phyloP scores from a whole-genome alignment of 2,797 vertebrate genomes.

The Natrix natrix region DNA sequence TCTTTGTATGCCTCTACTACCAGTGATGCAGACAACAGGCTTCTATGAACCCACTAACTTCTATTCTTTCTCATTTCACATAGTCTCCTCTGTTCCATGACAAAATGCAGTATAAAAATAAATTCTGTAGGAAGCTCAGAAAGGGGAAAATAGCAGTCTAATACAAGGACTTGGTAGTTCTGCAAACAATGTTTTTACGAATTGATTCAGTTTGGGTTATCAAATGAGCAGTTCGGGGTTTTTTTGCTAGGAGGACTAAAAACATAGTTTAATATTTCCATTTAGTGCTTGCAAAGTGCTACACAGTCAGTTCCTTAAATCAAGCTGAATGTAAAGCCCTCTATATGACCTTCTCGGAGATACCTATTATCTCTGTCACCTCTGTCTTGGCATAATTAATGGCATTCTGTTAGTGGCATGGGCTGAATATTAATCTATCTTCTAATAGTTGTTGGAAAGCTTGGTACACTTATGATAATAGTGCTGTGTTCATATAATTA shows the following conservation, averaged over 20 bases:
- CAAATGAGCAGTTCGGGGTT: background rate
- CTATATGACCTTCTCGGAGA: conserved; percentile 41
- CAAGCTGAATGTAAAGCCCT: conserved; percentile 31
- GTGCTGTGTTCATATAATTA: conserved; percentile 28
- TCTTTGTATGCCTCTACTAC: background rate
- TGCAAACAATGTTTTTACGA: background rate
- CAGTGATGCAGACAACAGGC: background rate
- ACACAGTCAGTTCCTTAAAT: conserved; percentile 8
- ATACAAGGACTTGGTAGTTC: background rate
- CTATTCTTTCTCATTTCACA: background rate
- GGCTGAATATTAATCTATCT: conserved; percentile 55
- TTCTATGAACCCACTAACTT: background rate
- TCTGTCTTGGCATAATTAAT: conserved; percentile 59
- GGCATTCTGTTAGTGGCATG: conserved; percentile 33
- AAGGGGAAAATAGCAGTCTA: background rate
- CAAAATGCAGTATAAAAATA: background rate
- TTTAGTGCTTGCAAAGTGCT: background rate
- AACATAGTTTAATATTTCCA: conserved; percentile 16
- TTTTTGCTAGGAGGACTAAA: background rate
- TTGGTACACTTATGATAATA: conserved; percentile 28
- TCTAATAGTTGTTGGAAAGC: conserved; percentile 38
- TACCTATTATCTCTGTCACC: conserved; percentile 55
- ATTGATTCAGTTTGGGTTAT: background rate
- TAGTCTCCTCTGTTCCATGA: background rate
- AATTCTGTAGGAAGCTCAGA: background rate